Conservation (phyloP, 2,113 vertebrate species). For the Saccopteryx leptura region DNA sequence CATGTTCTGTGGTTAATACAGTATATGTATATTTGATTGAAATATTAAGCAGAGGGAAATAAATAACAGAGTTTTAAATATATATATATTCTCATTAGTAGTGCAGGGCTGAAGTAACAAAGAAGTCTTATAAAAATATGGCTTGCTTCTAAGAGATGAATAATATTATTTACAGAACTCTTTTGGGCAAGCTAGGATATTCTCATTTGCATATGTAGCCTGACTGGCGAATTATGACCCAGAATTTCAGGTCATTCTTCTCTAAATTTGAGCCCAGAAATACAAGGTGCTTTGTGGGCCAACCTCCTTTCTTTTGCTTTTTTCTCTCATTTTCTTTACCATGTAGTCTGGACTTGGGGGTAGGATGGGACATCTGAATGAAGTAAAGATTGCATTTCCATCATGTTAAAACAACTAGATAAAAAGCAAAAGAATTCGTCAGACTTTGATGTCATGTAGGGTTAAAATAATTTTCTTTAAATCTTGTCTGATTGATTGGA, state of each 20-base stretch:
- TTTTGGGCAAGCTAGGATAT: slow-evolving; percentile 73
- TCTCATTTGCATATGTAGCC: slow-evolving; percentile 81
- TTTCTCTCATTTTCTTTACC: background rate
- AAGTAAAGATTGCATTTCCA: background rate
- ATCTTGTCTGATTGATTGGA: background rate
- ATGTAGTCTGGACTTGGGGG: background rate
- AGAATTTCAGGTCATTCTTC: slow-evolving; percentile 70
- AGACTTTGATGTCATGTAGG: background rate
- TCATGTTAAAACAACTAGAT: background rate
- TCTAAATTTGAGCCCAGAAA: slow-evolving; percentile 62
- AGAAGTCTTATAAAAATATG: slow-evolving; percentile 84
- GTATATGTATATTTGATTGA: slow-evolving; percentile 83
- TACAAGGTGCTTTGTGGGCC: background rate
- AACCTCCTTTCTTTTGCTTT: background rate
- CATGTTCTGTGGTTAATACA: slow-evolving; percentile 81
- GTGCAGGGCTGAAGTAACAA: slow-evolving; percentile 78
- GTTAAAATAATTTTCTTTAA: background rate
- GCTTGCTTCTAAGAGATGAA: slow-evolving; percentile 82
- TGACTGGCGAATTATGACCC: slow-evolving; percentile 75
- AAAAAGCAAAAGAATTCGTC: slow-evolving; percentile 38
- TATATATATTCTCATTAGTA: slow-evolving; percentile 84
- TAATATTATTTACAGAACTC: slow-evolving; percentile 84
- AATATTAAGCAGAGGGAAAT: slow-evolving; percentile 84
- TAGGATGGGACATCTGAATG: background rate
- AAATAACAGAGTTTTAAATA: slow-evolving; percentile 83